A percentile compares a stretch with the other conserved stretches of the same genome.
Evolutionary conservation across 2,113 vertebrate species (phyloP).

Genomic region (Amia ocellicauda): DNA sequence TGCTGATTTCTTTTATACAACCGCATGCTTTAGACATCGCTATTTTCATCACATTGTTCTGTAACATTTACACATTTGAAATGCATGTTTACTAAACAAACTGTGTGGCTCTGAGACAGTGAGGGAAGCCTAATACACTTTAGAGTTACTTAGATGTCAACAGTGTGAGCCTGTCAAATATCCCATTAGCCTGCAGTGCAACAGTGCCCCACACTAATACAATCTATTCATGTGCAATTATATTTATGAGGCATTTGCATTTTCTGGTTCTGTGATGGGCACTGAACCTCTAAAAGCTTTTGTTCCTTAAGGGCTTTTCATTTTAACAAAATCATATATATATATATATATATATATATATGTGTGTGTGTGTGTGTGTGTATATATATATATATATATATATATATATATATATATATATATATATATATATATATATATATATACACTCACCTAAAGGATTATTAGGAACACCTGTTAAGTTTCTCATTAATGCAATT

Average conservation of each 20-base stretch:
- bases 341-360: no score
- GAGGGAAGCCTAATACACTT: neutral
- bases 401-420: no score
- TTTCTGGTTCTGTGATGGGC: neutral
- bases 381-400: no score
- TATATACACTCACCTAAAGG: no score
- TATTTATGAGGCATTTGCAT: slow-evolving; percentile 7
- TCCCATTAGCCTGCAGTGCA: neutral
- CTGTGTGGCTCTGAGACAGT: neutral
- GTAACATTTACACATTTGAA: slow-evolving; percentile 2
- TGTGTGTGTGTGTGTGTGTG: no score
- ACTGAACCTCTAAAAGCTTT: slow-evolving; percentile 1
- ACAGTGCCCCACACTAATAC: neutral
- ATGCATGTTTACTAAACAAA: neutral
- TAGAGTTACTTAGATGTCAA: neutral
- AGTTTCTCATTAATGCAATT: no score
- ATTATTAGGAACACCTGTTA: no score
- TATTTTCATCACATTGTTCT: neutral
- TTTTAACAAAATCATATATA: neutral
- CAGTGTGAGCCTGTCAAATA: neutral
- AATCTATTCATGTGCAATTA: slow-evolving; percentile 6
- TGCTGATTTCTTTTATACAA: no score
- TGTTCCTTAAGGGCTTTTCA: no score
- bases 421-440: no score
- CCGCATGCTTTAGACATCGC: neutral